A percentile compares a stretch with the other conserved stretches of the same genome.
phyloP scores from a whole-genome alignment of 2,888 invertebrate genomes.

The Helicoverpa assulta region DNA sequence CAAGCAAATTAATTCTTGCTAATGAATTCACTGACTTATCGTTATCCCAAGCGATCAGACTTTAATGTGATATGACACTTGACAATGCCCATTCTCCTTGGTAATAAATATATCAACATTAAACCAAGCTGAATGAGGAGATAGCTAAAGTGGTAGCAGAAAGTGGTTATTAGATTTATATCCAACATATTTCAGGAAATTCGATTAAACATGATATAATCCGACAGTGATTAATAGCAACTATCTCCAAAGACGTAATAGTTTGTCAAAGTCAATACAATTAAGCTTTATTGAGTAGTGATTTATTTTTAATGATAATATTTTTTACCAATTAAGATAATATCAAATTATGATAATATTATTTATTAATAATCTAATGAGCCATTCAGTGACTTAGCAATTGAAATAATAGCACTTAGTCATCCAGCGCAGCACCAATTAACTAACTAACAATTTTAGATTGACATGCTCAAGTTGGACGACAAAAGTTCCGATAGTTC shows the following conservation, averaged over 20 bases:
- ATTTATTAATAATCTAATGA: neutral
- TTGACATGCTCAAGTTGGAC: conserved; percentile 18
- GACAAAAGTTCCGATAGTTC: conserved; percentile 21
- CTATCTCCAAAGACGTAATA: neutral
- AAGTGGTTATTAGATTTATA: neutral
- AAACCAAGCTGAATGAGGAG: neutral
- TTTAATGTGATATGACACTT: neutral
- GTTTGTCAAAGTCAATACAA: neutral
- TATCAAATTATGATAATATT: neutral
- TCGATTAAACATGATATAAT: no score
- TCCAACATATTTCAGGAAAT: neutral
- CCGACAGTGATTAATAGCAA: no score
- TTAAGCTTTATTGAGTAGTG: neutral
- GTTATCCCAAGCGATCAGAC: neutral
- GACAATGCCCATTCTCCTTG: no score
- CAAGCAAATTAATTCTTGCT: neutral
- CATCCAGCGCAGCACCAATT: conserved; percentile 31
- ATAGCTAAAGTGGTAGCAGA: neutral
- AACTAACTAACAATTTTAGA: conserved; percentile 57
- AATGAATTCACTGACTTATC: conserved; percentile 3
- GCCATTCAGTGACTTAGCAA: neutral
- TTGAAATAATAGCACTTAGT: conserved; percentile 27
- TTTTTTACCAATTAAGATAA: neutral
- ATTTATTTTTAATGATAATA: neutral
- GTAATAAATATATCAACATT: neutral